phyloP scores from a whole-genome alignment of 2,113 vertebrate genomes.

The Abramis brama region DNA sequence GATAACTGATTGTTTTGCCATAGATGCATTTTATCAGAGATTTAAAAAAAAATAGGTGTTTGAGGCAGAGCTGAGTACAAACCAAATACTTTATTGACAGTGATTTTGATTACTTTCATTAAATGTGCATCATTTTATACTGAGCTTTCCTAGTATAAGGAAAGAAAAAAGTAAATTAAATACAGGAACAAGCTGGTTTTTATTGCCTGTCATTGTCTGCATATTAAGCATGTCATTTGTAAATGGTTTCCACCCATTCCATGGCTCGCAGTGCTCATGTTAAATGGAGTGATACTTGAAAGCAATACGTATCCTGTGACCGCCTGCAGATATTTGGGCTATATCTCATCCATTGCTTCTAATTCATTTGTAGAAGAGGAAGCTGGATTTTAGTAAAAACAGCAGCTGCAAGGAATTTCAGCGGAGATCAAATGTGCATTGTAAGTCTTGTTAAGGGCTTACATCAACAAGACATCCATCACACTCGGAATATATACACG shows the following conservation, averaged over 20 bases:
- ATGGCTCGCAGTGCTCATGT: constrained; percentile 48
- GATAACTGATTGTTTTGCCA: background rate
- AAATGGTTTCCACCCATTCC: constrained; percentile 55
- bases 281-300: constrained; percentile 60
- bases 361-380: constrained; percentile 63
- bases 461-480: constrained; percentile 37
- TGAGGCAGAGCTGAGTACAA: background rate
- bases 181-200: constrained; percentile 55
- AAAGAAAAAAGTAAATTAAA: constrained; percentile 25
- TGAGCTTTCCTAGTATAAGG: constrained; percentile 17
- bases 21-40: background rate
- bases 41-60: background rate
- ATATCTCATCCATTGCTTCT: constrained; percentile 60
- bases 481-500: constrained; percentile 28
- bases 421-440: constrained; percentile 51
- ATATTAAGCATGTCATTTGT: constrained; percentile 63
- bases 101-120: constrained; percentile 16
- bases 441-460: constrained; percentile 46
- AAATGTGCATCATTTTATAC: constrained; percentile 29
- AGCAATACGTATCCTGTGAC: constrained; percentile 55
- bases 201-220: constrained; percentile 62
- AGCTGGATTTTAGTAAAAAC: constrained; percentile 55
- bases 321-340: constrained; percentile 71
- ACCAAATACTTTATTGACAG: constrained; percentile 12
- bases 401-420: constrained; percentile 57